phyloP scores from a whole-genome alignment of 2,113 vertebrate genomes.

The Pterophyllum scalare region DNA sequence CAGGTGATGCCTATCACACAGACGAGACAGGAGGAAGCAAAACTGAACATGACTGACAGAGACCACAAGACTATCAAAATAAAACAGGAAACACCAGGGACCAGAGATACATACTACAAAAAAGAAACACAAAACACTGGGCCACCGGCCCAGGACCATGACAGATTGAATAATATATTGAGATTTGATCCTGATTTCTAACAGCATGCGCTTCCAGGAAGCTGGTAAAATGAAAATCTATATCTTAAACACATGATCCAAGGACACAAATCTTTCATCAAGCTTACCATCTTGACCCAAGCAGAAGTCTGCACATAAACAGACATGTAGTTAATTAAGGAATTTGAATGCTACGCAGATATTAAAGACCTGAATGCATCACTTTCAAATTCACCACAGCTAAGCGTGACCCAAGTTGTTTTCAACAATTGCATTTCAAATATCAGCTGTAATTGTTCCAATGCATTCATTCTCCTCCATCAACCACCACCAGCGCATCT shows the following conservation, averaged over 20 bases:
- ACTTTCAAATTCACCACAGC: conserved; percentile 23
- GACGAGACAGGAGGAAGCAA: too few relatives aligned
- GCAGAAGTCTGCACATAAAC: not conserved
- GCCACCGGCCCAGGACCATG: too few relatives aligned
- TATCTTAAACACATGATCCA: not conserved
- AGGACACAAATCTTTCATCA: not conserved
- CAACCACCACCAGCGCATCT: conserved; percentile 15
- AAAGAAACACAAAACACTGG: too few relatives aligned
- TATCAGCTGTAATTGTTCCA: conserved; percentile 48
- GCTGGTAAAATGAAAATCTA: not conserved
- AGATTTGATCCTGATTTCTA: too few relatives aligned
- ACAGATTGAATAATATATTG: too few relatives aligned
- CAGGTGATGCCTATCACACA: too few relatives aligned
- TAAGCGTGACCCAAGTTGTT: conserved; percentile 2
- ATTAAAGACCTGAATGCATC: not conserved
- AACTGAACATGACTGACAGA: too few relatives aligned
- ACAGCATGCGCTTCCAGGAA: too few relatives aligned
- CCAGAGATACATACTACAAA: too few relatives aligned
- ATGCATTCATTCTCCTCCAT: conserved; percentile 16
- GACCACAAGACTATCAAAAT: too few relatives aligned
- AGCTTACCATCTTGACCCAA: not conserved
- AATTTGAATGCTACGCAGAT: not conserved
- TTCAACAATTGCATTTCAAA: conserved; percentile 33
- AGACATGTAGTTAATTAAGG: not conserved
- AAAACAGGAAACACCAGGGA: too few relatives aligned